A percentile compares a stretch with the other conserved stretches of the same genome.
Evolutionary conservation across 23 tunicate species (phyloP).

Genomic region (Halocynthia roretzi): DNA sequence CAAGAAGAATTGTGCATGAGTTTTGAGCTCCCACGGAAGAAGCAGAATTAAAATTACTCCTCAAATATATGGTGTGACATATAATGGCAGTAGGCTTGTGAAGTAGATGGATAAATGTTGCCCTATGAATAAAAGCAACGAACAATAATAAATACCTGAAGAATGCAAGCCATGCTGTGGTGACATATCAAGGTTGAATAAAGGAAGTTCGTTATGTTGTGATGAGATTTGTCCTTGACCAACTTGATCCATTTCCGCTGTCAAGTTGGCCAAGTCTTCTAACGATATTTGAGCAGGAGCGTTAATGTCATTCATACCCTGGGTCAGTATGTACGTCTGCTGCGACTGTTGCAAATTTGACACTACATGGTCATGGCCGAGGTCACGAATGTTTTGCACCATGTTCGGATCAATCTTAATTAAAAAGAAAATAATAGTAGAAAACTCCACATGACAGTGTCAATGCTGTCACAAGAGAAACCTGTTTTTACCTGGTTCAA

Average conservation of each 20-base stretch:
- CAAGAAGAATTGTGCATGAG: no score
- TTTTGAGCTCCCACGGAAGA: no score
- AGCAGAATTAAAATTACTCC: no score
- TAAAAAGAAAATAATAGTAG: neutral
- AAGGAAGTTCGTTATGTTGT: neutral
- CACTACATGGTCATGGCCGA: neutral
- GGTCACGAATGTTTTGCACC: slow-evolving; percentile 32
- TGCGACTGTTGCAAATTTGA: neutral
- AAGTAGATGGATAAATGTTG: no score
- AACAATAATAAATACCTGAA: no score
- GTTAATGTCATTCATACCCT: neutral
- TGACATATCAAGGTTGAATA: slow-evolving; percentile 5
- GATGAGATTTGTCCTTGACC: neutral
- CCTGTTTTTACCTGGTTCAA: no score
- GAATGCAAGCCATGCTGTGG: neutral
- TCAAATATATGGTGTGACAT: no score
- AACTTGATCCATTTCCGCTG: neutral
- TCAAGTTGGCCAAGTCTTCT: slow-evolving; percentile 1
- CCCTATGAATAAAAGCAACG: no score
- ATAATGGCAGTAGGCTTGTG: no score
- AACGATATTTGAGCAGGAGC: neutral
- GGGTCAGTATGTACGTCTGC: neutral
- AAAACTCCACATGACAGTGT: no score
- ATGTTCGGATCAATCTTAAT: slow-evolving; percentile 63
- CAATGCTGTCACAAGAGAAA: no score